Base-by-base conservation (phyloP, 1,140 invertebrate species). In the Scaptomyza graminum region DNA sequence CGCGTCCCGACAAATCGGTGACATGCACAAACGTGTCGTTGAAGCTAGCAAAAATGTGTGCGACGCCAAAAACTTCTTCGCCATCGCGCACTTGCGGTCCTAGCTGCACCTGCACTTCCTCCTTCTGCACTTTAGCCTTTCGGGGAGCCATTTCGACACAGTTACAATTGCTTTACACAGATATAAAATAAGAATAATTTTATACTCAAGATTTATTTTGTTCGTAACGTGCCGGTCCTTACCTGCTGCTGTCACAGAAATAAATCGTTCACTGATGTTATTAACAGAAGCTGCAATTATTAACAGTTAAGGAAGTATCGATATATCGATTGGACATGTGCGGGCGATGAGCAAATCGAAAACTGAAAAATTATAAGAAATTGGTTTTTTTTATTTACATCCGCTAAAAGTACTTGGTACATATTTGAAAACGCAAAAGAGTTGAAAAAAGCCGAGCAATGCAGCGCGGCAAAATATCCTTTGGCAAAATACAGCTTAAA, bases 401-500 rank as follows among this genome's bases (percentile, higher is more conserved):
- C 7, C 37, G 37, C 37, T 41, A n/a, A n/a, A 41, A n/a, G 12
- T 5, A 2, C 12, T n/a, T 12, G 1, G n/a, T 41, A n/a, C 1
- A 41, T n/a, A n/a, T 41, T n/a, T 41, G 1, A 41, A 18, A 8
- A 44, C 12, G 8, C 12, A 5, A 12, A 6, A 22, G 12, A 60
- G 3, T 18, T 22, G 13, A 60, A 51, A 3, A 25, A 31, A 15
- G 1, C 16, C 49, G 47, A 41, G 49, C 28, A 62, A 90, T 90
- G 89, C 85, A 90, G 63, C 85, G 79, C 46, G 81, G 81, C 78
- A 92, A 90, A 60, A 94, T 94, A 66, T 93, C 91, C 7, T 94
- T 94, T 62, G 94, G 94, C 8, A 94, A 94, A 92, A 94, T 94
- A 25, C 92, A 93, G 61, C 68, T 92, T 6, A 93, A 92, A 74